Base-by-base conservation (phyloP, 2,113 vertebrate genomes). In the Platysteira castanea region DNA sequence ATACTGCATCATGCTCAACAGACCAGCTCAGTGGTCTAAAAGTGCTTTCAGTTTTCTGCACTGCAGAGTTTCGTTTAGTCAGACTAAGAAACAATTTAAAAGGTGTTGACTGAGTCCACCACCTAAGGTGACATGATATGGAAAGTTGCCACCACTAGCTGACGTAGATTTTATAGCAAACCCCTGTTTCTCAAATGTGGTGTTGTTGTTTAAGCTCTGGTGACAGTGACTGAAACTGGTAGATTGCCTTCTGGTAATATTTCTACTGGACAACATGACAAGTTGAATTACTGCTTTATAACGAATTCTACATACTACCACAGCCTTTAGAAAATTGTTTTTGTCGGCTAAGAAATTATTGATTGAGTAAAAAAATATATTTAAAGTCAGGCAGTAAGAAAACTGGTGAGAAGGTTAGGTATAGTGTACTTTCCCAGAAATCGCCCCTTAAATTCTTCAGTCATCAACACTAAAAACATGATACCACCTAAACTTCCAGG, bases 341-440 rank as follows among this genome's bases (percentile, higher is more conserved):
- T 95, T 96, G 88, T 96, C 91, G 97, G 87, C 87, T 96, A 84
- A 93, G 92, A 96, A 97, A 97, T 95, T 96, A 96, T 89, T 96
- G 79, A 97, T 93, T 95, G 53, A 95, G 47, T 90, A 95, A 97
- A 96, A n/a, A 96, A 85, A 96, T 73, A 39, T 94, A 96, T 94
- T 97, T 95, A 97, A 97, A 96, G 68, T 89, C 76, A 95, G 67
- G 52, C 70, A 87, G 60, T 69, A 49, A 84, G 79, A 90, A 82
- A 90, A 84, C 67, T 81, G 71, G 75, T 88, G 79, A 87, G 95
- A 95, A 95, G 80, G 75, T 93, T 95, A 94, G 61, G 47, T 84
- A 52, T 44, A 50, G 84, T n/a, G 35, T 87, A 63, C 46, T 82
- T 96, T 44, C 54, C 41, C 30, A 95, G 77, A 95, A 95, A 94